Conservation (phyloP, 2,888 invertebrate genomes). For the Notocelia uddmanniana region DNA sequence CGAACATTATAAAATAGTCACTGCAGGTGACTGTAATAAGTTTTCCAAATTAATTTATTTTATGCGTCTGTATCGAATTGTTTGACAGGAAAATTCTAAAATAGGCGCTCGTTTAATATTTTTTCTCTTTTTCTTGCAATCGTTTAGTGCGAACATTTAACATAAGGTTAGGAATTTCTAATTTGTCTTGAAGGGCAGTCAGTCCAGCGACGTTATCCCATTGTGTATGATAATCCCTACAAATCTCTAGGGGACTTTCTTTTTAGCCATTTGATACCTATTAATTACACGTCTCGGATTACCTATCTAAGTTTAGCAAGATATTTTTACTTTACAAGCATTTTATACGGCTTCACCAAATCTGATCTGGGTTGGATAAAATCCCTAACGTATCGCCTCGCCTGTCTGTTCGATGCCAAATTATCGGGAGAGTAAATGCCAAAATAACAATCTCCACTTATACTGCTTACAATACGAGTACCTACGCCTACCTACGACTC, state of each 20-base stretch:
- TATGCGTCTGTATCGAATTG: background rate
- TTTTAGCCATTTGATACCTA: no score
- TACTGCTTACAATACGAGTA: background rate
- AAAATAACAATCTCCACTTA: background rate
- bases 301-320: background rate
- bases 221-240: no score
- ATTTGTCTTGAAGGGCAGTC: no score
- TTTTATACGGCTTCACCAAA: background rate
- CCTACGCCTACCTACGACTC: conserved; percentile 8
- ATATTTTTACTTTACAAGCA: background rate
- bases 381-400: background rate
- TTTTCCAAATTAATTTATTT: background rate
- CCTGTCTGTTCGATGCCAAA: conserved; percentile 1
- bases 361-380: background rate
- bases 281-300: background rate
- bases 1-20: no score
- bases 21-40: background rate
- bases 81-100: background rate
- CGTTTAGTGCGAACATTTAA: no score
- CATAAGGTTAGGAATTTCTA: no score
- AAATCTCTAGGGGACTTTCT: no score
- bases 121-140: no score
- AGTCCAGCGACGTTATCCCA: no score
- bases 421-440: background rate
- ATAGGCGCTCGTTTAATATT: background rate